Evolutionary conservation across 2,888 invertebrate species (phyloP).

Genomic region (Cylindroiulus punctatus): DNA sequence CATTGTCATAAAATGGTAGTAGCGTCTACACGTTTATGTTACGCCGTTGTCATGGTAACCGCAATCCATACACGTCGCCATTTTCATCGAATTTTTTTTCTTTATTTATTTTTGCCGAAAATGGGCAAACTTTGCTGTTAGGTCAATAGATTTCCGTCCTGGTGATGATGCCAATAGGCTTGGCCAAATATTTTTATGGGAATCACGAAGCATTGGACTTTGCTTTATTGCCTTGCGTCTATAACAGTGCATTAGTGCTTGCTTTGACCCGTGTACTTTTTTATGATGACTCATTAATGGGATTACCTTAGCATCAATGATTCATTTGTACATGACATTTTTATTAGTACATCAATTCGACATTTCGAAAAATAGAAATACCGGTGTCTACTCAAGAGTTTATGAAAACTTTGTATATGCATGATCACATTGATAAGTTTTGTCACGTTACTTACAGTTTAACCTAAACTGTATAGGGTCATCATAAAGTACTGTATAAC

Average conservation of each 20-base stretch:
- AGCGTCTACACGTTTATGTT: background rate
- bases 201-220: background rate
- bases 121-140: background rate
- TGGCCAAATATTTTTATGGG: background rate
- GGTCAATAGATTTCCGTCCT: background rate
- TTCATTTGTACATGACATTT: background rate
- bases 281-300: conserved; percentile 21
- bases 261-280: background rate
- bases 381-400: background rate
- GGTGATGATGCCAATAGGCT: background rate
- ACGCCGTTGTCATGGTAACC: background rate
- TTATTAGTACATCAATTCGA: conserved; percentile 1
- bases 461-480: too few species aligned
- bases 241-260: background rate
- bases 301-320: conserved; percentile 23
- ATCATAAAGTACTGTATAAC: too few species aligned
- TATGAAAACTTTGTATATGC: background rate
- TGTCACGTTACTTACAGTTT: too few species aligned
- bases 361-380: background rate
- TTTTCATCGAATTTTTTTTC: background rate
- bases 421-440: background rate
- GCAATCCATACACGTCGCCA: background rate
- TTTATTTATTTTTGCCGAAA: background rate
- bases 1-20: conserved; percentile 29
- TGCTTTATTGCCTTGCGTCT: background rate